Conservation (phyloP, 1,140 invertebrate genomes). For the Ridgeia piscesae region DNA sequence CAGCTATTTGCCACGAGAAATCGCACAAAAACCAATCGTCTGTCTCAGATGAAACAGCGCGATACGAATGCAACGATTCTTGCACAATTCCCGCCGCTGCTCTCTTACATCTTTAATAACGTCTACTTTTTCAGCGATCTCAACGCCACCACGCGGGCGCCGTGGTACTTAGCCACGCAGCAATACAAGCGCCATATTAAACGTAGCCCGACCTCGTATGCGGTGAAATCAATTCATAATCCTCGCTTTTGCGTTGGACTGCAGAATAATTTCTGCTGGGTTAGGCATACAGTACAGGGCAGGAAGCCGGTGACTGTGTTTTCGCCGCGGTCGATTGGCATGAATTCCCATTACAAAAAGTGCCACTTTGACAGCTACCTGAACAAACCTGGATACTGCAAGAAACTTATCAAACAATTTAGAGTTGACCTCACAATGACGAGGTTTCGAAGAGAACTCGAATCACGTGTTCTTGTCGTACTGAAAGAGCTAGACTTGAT, state of each 20-base stretch:
- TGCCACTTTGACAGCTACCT: constrained; percentile 23
- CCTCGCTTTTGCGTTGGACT: constrained; percentile 13
- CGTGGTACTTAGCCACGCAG: constrained; percentile 18
- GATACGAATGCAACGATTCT: background rate
- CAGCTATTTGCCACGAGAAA: too few species aligned
- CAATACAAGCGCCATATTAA: constrained; percentile 13
- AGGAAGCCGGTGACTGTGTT: background rate
- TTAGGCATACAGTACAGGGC: background rate
- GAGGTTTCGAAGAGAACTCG: constrained; percentile 7
- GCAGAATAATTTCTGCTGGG: constrained; percentile 24
- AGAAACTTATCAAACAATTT: background rate
- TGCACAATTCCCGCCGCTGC: background rate
- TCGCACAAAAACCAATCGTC: background rate
- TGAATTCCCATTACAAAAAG: constrained; percentile 25
- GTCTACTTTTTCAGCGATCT: constrained; percentile 22
- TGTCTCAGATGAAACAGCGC: background rate
- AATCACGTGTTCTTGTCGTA: background rate
- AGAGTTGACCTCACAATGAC: constrained; percentile 9
- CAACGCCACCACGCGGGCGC: background rate
- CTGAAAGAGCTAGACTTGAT: constrained; percentile 20
- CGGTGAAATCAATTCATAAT: constrained; percentile 12
- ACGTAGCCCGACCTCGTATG: constrained; percentile 13
- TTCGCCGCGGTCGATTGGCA: background rate
- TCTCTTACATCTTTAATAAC: constrained; percentile 16
- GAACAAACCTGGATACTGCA: background rate